These are phyloP conservation scores for Ceyx margarethae DNA, from an alignment of 2,113 vertebrate species.

Conservation along the genomic window DNA sequence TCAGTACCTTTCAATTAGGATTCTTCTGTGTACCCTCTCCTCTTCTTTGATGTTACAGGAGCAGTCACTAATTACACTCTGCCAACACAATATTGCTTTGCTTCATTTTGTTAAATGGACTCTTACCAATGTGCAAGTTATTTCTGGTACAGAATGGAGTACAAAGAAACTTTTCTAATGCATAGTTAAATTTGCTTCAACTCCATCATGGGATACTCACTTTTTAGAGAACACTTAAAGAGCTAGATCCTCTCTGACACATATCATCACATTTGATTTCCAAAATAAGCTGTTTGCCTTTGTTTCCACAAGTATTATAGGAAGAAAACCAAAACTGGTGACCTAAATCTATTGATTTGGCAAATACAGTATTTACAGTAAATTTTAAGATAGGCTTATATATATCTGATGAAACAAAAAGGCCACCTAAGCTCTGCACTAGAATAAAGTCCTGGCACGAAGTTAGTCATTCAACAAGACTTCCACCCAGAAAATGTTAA, in stretches of 20 bases:
- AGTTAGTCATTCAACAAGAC: neutral
- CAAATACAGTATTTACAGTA: neutral
- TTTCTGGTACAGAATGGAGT: neutral
- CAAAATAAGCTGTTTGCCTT: neutral
- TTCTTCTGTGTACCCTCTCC: neutral
- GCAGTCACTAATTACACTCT: neutral
- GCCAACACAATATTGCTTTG: neutral
- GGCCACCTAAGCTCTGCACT: neutral
- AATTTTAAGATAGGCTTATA: neutral
- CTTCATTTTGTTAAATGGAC: neutral
- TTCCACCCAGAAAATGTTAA: neutral
- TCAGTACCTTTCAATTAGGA: neutral
- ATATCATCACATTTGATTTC: neutral
- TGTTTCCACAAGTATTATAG: neutral
- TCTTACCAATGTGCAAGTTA: neutral
- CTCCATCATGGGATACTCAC: neutral
- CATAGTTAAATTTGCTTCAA: neutral
- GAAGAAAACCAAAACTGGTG: neutral
- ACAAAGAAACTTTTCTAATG: neutral
- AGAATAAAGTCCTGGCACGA: neutral
- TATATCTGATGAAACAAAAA: neutral
- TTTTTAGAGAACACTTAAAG: neutral
- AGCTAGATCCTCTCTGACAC: neutral
- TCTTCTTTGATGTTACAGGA: neutral
- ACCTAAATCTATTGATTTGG: neutral